These are phyloP conservation scores for Endotricha flammealis DNA, from an alignment of 2,888 invertebrate species.

Conservation along the genomic window DNA sequence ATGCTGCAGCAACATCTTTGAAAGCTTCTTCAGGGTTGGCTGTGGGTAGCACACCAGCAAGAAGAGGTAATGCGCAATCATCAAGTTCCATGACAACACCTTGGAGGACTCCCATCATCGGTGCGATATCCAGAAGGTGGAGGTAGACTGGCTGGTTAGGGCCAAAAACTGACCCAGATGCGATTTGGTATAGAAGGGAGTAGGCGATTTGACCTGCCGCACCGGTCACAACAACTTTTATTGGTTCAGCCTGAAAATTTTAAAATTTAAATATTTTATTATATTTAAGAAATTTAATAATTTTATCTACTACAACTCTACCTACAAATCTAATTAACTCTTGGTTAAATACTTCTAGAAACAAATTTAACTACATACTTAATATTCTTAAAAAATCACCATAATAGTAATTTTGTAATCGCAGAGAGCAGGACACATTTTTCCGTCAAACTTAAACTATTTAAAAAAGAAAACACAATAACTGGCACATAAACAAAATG, in stretches of 20 bases:
- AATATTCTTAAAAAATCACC: no score
- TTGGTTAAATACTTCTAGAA: no score
- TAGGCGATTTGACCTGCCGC: constrained; percentile 99
- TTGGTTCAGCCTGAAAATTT: constrained; percentile 84
- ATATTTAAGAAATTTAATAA: no score
- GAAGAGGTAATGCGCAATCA: constrained; percentile 95
- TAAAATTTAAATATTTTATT: constrained; percentile 11
- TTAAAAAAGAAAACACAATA: no score
- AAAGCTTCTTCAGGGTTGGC: constrained; percentile 95
- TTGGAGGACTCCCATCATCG: constrained; percentile 97
- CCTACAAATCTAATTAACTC: no score
- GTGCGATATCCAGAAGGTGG: constrained; percentile 95
- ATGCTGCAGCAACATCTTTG: constrained; percentile 96
- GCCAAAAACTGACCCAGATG: constrained; percentile 97
- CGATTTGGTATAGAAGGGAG: constrained; percentile 95
- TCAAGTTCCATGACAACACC: constrained; percentile 98
- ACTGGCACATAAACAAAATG: no score
- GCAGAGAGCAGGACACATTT: no score
- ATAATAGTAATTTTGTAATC: no score
- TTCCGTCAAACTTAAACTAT: no score
- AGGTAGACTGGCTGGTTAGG: constrained; percentile 90
- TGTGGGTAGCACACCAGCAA: constrained; percentile 91
- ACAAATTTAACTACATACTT: no score
- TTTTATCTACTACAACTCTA: no score
- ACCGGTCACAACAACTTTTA: constrained; percentile 97